A percentile compares a stretch with the other conserved stretches of the same genome.
phyloP scores from a whole-genome alignment of 2,797 vertebrate genomes.

The Sparus aurata region DNA sequence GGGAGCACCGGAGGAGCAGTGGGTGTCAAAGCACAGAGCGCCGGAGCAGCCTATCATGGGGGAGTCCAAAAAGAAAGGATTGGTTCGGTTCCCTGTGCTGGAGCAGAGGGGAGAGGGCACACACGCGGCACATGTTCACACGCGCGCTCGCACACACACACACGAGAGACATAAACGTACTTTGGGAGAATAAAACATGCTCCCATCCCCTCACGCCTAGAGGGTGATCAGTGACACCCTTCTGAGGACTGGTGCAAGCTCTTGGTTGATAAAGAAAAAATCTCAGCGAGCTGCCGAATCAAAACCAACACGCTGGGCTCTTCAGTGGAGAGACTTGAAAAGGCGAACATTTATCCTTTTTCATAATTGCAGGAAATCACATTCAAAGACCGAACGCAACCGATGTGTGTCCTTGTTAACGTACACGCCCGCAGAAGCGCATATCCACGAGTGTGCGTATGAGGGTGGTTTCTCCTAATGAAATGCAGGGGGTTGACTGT shows the following conservation, averaged over 20 bases:
- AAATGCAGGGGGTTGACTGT: conserved; percentile 79
- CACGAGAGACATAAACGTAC: conserved; percentile 56
- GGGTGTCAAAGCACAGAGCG: conserved; percentile 50
- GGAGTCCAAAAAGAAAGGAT: conserved; percentile 25
- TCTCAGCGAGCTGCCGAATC: conserved; percentile 44
- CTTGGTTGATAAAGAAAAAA: conserved; percentile 49
- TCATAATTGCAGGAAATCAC: conserved; percentile 57
- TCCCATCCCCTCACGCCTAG: conserved; percentile 46
- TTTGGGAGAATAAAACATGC: conserved; percentile 67
- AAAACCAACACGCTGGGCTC: conserved; percentile 50
- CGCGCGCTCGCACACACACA: not conserved
- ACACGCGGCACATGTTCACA: conserved; percentile 31
- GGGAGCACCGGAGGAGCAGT: conserved; percentile 55
- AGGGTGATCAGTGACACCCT: conserved; percentile 64
- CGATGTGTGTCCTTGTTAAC: conserved; percentile 25
- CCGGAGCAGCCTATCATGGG: conserved; percentile 53
- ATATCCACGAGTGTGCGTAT: conserved; percentile 10
- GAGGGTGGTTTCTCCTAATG: conserved; percentile 61
- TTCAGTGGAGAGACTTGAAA: conserved; percentile 47
- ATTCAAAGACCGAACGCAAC: conserved; percentile 45
- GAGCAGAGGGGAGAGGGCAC: conserved; percentile 25
- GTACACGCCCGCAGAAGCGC: conserved; percentile 8
- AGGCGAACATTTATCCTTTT: conserved; percentile 46
- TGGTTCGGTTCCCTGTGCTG: conserved; percentile 39
- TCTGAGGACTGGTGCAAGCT: conserved; percentile 58